A percentile compares a stretch with the other conserved stretches of the same genome.
phyloP scores from a whole-genome alignment of 2,113 vertebrate genomes.

The Trichomycterus rosablanca region DNA sequence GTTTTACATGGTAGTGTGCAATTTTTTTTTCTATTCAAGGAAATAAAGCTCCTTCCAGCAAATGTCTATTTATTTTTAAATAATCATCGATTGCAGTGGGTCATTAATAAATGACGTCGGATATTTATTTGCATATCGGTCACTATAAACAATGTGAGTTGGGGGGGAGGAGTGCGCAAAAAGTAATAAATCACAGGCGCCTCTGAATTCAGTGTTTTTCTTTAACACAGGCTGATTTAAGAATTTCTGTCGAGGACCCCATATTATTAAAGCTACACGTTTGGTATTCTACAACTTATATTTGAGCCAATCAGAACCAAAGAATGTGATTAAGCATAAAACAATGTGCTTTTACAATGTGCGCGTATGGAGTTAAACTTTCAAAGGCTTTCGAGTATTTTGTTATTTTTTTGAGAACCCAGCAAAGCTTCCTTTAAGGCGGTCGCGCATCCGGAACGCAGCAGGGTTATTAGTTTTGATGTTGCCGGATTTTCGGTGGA shows the following conservation, averaged over 20 bases:
- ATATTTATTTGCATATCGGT: constrained; percentile 19
- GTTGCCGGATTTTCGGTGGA: constrained; percentile 65
- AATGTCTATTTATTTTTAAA: constrained; percentile 1
- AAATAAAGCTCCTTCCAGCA: too few relatives aligned
- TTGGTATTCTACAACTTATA: not conserved
- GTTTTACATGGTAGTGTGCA: too few relatives aligned
- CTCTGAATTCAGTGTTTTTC: constrained; percentile 31
- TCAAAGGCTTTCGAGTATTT: constrained; percentile 35
- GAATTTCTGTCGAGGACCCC: constrained; percentile 55
- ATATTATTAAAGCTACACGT: constrained; percentile 29
- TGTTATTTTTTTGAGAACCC: constrained; percentile 33
- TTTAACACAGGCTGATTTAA: constrained; percentile 47
- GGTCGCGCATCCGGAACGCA: constrained; percentile 73
- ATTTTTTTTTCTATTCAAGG: too few relatives aligned
- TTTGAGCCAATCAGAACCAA: too few relatives aligned
- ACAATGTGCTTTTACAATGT: constrained; percentile 17
- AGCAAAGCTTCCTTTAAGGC: constrained; percentile 67
- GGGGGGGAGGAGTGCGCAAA: constrained; percentile 5
- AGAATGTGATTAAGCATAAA: constrained; percentile 10
- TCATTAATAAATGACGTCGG: constrained; percentile 3
- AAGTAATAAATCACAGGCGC: too few relatives aligned
- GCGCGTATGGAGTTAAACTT: constrained; percentile 13
- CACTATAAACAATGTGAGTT: constrained; percentile 23
- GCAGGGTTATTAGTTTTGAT: constrained; percentile 65
- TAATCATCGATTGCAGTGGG: not conserved